Evolutionary conservation across 2,113 vertebrate species (phyloP).

Genomic region (Hypanus sabinus): DNA sequence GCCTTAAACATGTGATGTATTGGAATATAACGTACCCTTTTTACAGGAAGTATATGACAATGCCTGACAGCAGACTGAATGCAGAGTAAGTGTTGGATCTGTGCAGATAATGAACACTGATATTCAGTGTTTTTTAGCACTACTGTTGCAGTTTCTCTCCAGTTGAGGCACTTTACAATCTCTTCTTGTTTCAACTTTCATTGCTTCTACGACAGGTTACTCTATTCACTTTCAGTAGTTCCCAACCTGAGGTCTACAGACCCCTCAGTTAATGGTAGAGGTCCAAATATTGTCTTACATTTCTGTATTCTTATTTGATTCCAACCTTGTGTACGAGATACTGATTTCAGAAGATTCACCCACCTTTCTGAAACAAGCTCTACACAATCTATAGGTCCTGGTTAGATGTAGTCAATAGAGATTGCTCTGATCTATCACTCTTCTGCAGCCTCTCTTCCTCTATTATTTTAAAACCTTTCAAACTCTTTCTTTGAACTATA

Average conservation of each 20-base stretch:
- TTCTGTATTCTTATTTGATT: background rate
- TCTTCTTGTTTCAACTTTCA: background rate
- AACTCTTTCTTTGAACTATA: background rate
- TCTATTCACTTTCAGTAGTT: background rate
- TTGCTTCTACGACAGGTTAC: background rate
- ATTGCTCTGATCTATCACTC: no score
- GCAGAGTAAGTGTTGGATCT: background rate
- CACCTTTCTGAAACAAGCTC: background rate
- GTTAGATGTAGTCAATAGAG: no score
- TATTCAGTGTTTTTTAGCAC: background rate
- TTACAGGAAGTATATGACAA: background rate
- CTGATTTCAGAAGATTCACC: background rate
- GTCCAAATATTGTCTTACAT: background rate
- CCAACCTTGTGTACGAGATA: background rate
- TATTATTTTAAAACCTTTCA: background rate
- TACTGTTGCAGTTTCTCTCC: background rate
- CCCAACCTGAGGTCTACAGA: no score
- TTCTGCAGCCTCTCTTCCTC: background rate
- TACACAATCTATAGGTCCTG: background rate
- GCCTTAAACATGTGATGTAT: background rate
- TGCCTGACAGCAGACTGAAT: background rate
- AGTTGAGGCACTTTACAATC: background rate
- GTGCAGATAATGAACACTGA: background rate
- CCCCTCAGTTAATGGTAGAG: no score
- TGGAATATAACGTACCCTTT: background rate